phyloP scores from a whole-genome alignment of 2,113 vertebrate genomes.

The Microtus pennsylvanicus region DNA sequence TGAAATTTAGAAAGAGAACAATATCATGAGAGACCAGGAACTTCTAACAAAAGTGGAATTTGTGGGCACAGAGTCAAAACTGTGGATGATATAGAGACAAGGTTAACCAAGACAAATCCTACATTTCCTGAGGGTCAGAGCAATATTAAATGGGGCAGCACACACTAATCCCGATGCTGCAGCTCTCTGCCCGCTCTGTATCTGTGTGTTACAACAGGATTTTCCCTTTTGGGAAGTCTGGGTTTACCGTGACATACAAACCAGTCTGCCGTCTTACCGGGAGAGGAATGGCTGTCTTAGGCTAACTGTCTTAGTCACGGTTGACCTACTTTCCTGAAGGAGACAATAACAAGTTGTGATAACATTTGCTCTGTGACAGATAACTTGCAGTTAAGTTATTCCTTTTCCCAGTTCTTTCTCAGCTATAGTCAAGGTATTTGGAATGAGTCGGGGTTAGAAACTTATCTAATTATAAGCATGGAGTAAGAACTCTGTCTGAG shows the following conservation, averaged over 20 bases:
- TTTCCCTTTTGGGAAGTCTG: constrained; percentile 25
- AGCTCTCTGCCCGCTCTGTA: constrained; percentile 2
- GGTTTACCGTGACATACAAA: constrained; percentile 68
- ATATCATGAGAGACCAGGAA: neutral
- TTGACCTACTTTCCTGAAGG: constrained; percentile 66
- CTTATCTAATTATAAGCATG: neutral
- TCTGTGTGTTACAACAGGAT: constrained; percentile 44
- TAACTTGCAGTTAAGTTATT: constrained; percentile 80
- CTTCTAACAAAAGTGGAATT: neutral
- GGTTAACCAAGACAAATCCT: neutral
- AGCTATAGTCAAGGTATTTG: neutral
- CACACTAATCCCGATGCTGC: constrained; percentile 20
- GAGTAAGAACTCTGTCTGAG: neutral
- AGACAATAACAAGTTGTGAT: constrained; percentile 72
- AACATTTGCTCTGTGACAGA: constrained; percentile 76
- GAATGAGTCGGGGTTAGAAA: neutral
- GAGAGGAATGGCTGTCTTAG: constrained; percentile 52
- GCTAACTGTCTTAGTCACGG: constrained; percentile 32
- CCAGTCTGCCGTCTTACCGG: constrained; percentile 68
- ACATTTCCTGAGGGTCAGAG: constrained; percentile 17
- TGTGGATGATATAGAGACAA: neutral
- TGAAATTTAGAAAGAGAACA: neutral
- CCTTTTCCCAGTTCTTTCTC: constrained; percentile 12
- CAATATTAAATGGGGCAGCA: constrained; percentile 8
- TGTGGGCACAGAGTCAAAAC: neutral